These are phyloP conservation scores for Podarcis muralis DNA, from an alignment of 2,113 vertebrate species.

Conservation along the genomic window DNA sequence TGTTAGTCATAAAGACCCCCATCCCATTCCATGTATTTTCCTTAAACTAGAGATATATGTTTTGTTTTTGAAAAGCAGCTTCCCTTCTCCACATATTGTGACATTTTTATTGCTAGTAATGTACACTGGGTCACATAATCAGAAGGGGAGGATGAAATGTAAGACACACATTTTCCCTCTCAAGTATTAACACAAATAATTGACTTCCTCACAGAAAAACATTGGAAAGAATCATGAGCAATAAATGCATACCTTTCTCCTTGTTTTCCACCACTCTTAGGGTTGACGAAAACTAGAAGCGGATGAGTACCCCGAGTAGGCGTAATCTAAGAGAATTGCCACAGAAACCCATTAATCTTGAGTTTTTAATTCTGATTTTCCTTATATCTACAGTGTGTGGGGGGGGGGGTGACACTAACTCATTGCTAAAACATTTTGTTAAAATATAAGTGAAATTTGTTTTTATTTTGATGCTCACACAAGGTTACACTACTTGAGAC, in stretches of 20 bases:
- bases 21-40: too few relatives aligned
- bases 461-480: conserved; percentile 17
- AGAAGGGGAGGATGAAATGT: not conserved
- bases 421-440: not conserved
- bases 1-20: too few relatives aligned
- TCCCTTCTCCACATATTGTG: too few relatives aligned
- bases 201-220: not conserved
- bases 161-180: not conserved
- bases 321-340: conserved; percentile 85
- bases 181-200: not conserved
- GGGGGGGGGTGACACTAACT: too few relatives aligned
- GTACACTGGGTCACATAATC: not conserved
- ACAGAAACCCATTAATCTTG: conserved; percentile 63
- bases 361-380: conserved; percentile 59
- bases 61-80: too few relatives aligned
- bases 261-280: conserved; percentile 85
- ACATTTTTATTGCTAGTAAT: not conserved
- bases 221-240: not conserved
- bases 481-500: not conserved
- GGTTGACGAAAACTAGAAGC: conserved; percentile 85
- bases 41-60: too few relatives aligned
- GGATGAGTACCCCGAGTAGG: conserved; percentile 94
- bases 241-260: conserved; percentile 86
- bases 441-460: conserved; percentile 42
- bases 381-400: not conserved